A percentile compares a stretch with the other conserved stretches of the same genome.
Evolutionary conservation across 1,140 invertebrate genomes (phyloP).

Genomic region (Ceratoteleas bidentatus): DNA sequence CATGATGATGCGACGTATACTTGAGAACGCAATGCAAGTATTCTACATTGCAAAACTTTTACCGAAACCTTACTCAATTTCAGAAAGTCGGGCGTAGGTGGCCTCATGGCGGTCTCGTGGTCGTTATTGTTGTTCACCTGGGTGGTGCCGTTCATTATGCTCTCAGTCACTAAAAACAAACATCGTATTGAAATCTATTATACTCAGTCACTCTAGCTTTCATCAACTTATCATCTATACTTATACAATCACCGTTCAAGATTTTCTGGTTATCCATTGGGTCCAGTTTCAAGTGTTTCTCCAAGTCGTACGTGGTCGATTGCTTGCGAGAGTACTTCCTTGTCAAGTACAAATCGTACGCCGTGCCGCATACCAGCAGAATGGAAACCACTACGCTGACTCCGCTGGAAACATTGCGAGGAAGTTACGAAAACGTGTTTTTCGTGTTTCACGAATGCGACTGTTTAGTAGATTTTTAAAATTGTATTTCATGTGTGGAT

Average conservation of each 20-base stretch:
- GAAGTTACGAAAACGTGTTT: no score
- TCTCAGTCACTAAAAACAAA: conserved; percentile 72
- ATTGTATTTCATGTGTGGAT: neutral
- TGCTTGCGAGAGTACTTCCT: conserved; percentile 67
- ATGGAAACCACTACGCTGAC: conserved; percentile 82
- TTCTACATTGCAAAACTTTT: no score
- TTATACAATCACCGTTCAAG: conserved; percentile 70
- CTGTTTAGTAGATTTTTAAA: neutral
- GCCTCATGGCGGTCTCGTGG: conserved; percentile 82
- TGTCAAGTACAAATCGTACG: conserved; percentile 76
- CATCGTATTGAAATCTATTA: no score
- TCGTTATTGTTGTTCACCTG: conserved; percentile 83
- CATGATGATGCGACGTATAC: no score
- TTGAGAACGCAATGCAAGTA: no score
- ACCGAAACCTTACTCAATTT: conserved; percentile 71
- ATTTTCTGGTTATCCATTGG: conserved; percentile 72
- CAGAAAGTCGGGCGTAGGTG: conserved; percentile 77
- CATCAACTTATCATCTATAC: neutral
- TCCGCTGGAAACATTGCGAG: conserved; percentile 77
- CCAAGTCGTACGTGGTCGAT: conserved; percentile 72
- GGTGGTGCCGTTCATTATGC: conserved; percentile 59
- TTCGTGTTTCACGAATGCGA: neutral
- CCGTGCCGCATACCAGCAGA: conserved; percentile 83
- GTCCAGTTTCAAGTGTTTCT: conserved; percentile 77
- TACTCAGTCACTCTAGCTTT: no score